Evolutionary conservation across 2,113 vertebrate genomes (phyloP).

Genomic region (Speoplatyrhinus poulsoni): DNA sequence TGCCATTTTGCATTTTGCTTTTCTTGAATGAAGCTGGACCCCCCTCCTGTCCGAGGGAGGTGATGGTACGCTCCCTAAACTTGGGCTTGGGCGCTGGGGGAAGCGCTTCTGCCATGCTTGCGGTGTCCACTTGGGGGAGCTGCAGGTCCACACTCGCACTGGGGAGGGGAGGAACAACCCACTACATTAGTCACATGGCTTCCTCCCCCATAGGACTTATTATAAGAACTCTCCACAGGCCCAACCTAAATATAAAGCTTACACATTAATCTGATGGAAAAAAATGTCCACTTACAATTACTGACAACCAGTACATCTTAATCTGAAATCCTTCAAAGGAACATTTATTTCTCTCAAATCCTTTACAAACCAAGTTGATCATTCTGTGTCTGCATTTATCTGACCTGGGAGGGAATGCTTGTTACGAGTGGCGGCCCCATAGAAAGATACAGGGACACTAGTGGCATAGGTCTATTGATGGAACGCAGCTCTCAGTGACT

Average conservation of each 20-base stretch:
- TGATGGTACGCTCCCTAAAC: slow-evolving; percentile 92
- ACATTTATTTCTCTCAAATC: too few species aligned
- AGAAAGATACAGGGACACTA: too few species aligned
- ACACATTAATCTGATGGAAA: not conserved
- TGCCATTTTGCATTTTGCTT: slow-evolving; percentile 90
- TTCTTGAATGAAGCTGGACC: slow-evolving; percentile 85
- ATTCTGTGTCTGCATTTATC: too few species aligned
- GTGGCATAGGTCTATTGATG: not conserved
- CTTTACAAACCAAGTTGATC: too few species aligned
- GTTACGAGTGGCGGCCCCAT: not conserved
- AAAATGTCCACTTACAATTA: not conserved
- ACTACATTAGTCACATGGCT: not conserved
- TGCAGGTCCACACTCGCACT: slow-evolving; percentile 89
- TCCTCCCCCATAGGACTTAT: too few species aligned
- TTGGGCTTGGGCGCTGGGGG: slow-evolving; percentile 77
- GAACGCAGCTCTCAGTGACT: slow-evolving; percentile 57
- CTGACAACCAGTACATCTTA: not conserved
- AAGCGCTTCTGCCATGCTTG: slow-evolving; percentile 39
- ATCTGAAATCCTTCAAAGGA: too few species aligned
- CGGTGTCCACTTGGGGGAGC: slow-evolving; percentile 79
- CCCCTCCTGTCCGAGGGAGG: slow-evolving; percentile 83
- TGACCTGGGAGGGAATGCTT: not conserved
- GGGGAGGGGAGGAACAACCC: slow-evolving; percentile 13
- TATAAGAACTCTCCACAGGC: too few species aligned
- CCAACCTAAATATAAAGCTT: not conserved